These are phyloP conservation scores for Strongylocentrotus purpuratus DNA, from an alignment of 35 echinoderm and acorn worm species.

Conservation along the genomic window DNA sequence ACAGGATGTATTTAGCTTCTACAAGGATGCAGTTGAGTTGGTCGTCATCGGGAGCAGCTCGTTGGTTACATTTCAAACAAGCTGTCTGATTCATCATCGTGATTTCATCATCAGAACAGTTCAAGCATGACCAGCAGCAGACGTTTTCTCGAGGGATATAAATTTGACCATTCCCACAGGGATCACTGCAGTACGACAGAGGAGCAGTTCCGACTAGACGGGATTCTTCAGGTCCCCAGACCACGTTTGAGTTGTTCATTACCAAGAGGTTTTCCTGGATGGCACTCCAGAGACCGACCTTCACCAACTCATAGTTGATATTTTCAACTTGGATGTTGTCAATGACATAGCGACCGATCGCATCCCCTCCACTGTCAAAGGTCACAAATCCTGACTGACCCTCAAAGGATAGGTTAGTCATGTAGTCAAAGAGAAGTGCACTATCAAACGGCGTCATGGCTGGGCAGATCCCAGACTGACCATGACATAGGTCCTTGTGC, in stretches of 20 bases:
- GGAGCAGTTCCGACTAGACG: neutral
- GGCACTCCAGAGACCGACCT: constrained; percentile 40
- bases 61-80: constrained; percentile 39
- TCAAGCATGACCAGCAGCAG: constrained; percentile 78
- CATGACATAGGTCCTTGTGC: neutral
- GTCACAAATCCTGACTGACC: neutral
- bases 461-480: neutral
- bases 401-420: constrained; percentile 38
- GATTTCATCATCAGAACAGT: constrained; percentile 49
- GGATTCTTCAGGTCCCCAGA: constrained; percentile 49
- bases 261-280: neutral
- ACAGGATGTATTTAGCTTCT: neutral
- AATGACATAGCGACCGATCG: constrained; percentile 58
- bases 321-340: constrained; percentile 50
- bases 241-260: neutral
- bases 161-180: constrained; percentile 52
- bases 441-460: neutral
- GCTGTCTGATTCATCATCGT: constrained; percentile 52
- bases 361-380: constrained; percentile 60
- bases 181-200: constrained; percentile 59
- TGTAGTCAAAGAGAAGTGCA: constrained; percentile 37
- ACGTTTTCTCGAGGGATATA: constrained; percentile 44
- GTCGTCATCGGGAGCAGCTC: constrained; percentile 26
- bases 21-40: constrained; percentile 17
- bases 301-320: constrained; percentile 38